Evolutionary conservation across 2,113 vertebrate species (phyloP).

Genomic region (Apistogramma diplotaenia): DNA sequence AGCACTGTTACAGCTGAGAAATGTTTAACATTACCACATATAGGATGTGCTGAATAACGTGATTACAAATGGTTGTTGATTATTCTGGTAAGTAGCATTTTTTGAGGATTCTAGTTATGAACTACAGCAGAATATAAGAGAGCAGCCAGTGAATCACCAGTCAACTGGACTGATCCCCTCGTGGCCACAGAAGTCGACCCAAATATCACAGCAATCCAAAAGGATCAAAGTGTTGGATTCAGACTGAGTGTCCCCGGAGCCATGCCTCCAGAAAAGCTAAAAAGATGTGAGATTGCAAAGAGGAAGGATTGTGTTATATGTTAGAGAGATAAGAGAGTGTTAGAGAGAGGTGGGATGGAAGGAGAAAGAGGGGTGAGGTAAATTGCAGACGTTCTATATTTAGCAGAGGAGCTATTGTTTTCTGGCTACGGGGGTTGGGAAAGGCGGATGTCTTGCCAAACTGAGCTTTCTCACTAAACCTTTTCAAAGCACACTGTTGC

Average conservation of each 20-base stretch:
- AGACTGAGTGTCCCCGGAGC: background rate
- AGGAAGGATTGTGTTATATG: background rate
- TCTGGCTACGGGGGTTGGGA: conserved; percentile 18
- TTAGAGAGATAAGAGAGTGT: conserved; percentile 6
- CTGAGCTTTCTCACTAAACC: conserved; percentile 28
- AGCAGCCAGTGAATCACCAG: background rate
- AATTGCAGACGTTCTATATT: conserved; percentile 63
- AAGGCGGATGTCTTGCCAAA: conserved; percentile 20
- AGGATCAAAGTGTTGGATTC: conserved; percentile 15
- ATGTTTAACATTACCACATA: background rate
- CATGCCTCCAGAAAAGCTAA: background rate
- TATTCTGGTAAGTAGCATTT: background rate
- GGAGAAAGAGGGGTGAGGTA: conserved; percentile 41
- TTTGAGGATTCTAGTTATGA: background rate
- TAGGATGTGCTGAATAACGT: background rate
- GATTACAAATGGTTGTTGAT: background rate
- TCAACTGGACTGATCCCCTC: conserved; percentile 3
- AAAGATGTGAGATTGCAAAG: conserved; percentile 4
- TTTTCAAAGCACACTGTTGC: background rate
- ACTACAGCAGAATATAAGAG: background rate
- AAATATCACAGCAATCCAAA: conserved; percentile 14
- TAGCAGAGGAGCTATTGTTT: conserved; percentile 64
- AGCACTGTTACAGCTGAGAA: background rate
- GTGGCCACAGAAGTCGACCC: background rate
- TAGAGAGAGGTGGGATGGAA: conserved; percentile 10